Percentiles rank a stretch among this genome's conserved stretches.
phyloP scores from a whole-genome alignment of 2,888 invertebrate species.

The Drosophila meridiana region DNA sequence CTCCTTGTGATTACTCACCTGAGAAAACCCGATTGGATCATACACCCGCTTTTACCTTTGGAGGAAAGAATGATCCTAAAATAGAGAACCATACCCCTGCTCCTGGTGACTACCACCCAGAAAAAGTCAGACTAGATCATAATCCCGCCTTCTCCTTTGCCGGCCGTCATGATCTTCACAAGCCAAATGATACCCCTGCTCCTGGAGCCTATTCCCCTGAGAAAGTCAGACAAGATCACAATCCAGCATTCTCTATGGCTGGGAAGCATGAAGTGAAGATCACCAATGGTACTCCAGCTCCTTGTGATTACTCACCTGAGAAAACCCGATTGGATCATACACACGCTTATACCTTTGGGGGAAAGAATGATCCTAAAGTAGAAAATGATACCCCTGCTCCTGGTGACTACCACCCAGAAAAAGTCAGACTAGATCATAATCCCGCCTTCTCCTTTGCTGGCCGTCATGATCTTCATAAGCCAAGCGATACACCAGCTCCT shows the following conservation, averaged over 20 bases:
- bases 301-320: constrained; percentile 87
- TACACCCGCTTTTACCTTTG: constrained; percentile 88
- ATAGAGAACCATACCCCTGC: constrained; percentile 86
- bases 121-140: constrained; percentile 85
- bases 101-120: constrained; percentile 86
- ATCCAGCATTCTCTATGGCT: constrained; percentile 86
- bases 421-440: constrained; percentile 84
- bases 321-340: constrained; percentile 86
- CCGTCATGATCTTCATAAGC: constrained; percentile 84
- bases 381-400: constrained; percentile 84
- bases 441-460: constrained; percentile 87
- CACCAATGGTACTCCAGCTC: constrained; percentile 86
- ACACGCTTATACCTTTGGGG: constrained; percentile 86
- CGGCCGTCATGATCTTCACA: constrained; percentile 86
- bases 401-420: constrained; percentile 85
- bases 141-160: constrained; percentile 88
- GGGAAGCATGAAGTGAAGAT: constrained; percentile 86
- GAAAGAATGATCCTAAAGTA: constrained; percentile 81
- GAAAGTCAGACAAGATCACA: constrained; percentile 85
- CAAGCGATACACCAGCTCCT: constrained; percentile 88
- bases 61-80: constrained; percentile 87
- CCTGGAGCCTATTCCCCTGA: constrained; percentile 88
- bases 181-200: constrained; percentile 87
- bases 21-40: constrained; percentile 86
- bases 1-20: constrained; percentile 86